Percentiles rank a stretch among this genome's conserved stretches.
These are phyloP conservation scores for Lottia gigantea DNA, from an alignment of 2,888 invertebrate genomes.

Conservation along the genomic window DNA sequence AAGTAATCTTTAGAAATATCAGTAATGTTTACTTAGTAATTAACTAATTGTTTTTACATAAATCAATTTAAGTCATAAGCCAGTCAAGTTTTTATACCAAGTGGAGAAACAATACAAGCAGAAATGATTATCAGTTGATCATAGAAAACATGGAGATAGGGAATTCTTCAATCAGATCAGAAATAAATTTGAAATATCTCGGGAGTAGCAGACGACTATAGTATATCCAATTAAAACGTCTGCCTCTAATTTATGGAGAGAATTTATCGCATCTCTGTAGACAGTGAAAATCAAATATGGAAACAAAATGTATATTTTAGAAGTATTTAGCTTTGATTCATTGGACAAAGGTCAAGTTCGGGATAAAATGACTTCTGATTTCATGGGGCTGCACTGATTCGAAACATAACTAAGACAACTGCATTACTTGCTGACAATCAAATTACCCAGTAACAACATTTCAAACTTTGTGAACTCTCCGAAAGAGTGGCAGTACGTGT, in stretches of 20 bases:
- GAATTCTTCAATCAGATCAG: neutral
- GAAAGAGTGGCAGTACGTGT: no score
- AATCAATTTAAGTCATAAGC: neutral
- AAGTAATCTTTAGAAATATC: neutral
- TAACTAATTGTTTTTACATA: neutral
- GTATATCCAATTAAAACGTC: neutral
- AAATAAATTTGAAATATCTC: neutral
- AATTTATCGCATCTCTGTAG: neutral
- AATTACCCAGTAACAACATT: no score
- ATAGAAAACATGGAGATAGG: neutral
- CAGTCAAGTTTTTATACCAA: neutral
- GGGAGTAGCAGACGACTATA: neutral
- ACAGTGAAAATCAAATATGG: constrained; percentile 2
- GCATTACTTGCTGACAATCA: no score
- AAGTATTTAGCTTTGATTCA: no score
- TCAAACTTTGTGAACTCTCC: no score
- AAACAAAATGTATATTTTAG: neutral
- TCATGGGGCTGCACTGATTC: no score
- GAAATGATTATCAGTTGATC: neutral
- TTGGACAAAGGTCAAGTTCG: no score
- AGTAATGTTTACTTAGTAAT: neutral
- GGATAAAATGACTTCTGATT: no score
- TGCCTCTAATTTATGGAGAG: neutral
- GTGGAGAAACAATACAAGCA: neutral
- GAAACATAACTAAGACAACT: no score